phyloP scores from a whole-genome alignment of 2,888 invertebrate species.

The Clusia tigrina region DNA sequence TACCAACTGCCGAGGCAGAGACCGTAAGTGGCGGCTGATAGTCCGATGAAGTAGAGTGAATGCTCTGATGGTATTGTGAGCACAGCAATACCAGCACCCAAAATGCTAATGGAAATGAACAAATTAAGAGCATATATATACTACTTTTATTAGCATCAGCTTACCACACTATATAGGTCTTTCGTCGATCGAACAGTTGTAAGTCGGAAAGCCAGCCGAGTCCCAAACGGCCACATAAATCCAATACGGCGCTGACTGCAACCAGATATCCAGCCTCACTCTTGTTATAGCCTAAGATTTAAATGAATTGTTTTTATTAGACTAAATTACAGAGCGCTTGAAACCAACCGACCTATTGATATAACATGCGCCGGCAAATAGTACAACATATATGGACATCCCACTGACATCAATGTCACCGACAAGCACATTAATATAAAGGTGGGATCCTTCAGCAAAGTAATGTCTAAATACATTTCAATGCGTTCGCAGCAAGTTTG shows the following conservation, averaged over 20 bases:
- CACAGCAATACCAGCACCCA: conserved; percentile 75
- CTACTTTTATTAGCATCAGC: conserved; percentile 21
- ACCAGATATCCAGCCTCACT: conserved; percentile 72
- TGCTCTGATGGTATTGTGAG: conserved; percentile 72
- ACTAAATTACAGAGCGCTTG: no score
- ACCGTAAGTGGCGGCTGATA: conserved; percentile 74
- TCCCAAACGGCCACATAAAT: conserved; percentile 75
- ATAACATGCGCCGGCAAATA: conserved; percentile 79
- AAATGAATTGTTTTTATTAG: no score
- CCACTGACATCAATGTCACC: conserved; percentile 78
- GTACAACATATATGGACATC: conserved; percentile 79
- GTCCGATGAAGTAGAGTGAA: conserved; percentile 72
- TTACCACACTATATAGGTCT: conserved; percentile 76
- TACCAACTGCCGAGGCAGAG: conserved; percentile 81
- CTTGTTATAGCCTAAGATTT: conserved; percentile 63
- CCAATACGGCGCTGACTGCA: conserved; percentile 77
- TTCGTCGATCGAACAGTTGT: conserved; percentile 74
- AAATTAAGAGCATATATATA: background rate
- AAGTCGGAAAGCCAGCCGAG: conserved; percentile 79
- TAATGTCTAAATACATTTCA: conserved; percentile 72
- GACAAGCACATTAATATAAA: conserved; percentile 78
- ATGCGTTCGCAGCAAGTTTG: conserved; percentile 60
- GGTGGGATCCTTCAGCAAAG: conserved; percentile 72
- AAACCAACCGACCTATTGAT: conserved; percentile 66
- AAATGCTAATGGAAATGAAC: conserved; percentile 66